Evolutionary conservation across 1,140 invertebrate species (phyloP), one percentile per base, ranked within the genome.

Genomic region (Metopolophium dirhodum): DNA sequence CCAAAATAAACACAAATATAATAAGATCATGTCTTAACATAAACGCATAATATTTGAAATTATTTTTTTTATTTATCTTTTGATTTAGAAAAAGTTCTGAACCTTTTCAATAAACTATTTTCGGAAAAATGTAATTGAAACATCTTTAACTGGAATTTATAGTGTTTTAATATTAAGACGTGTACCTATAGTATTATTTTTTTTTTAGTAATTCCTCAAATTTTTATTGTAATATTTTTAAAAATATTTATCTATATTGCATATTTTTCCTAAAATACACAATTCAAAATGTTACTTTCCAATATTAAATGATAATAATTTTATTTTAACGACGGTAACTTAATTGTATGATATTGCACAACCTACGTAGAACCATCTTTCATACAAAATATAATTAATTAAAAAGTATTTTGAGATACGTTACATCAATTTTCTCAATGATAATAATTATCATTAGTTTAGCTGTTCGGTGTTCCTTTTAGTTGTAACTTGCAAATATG

Each of bases 111-210:
- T 77, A 77, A 18, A 77, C 14, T n/a, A 3, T 77, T 77, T 14
- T n/a, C 14, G n/a, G 61, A 77, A 77, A 68, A 77, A 77, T 77
- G 61, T 77, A 77, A 77, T 77, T 77, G 30, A 77, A 77, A 77
- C n/a, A 77, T 77, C 30, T 77, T 77, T 77, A 77, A 77, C 30
- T 77, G 61, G 61, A 77, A 77, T 77, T n/a, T n/a, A n/a, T 77
- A 35, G 61, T 77, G 30, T 77, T 77, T 77, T 77, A 77, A 77
- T 77, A 77, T 77, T 77, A 77, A 77, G n/a, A 3, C 4, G 4
- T 77, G 61, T 77, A 77, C 20, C 11, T 49, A 49, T 11, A 54
- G 20, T 68, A 9, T 57, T 54, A 23, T 57, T 61, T 77, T 35
- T 77, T 37, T 61, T 77, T 77, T 77, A 77, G 30, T n/a, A 77